A percentile compares a stretch with the other conserved stretches of the same genome.
Conservation (phyloP, 2,888 invertebrate species). For the Melolontha melolontha region DNA sequence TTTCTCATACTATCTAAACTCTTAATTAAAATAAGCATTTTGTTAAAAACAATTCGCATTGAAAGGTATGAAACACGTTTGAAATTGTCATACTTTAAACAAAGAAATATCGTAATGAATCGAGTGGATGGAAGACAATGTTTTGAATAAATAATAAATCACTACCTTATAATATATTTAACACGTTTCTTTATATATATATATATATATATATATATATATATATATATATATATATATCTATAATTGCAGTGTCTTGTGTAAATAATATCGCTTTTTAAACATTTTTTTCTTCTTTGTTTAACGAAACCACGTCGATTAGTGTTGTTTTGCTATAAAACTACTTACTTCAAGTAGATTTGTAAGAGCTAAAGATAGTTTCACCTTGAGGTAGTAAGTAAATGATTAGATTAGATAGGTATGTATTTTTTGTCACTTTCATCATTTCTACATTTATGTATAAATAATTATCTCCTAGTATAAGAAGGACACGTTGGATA, state of each 20-base stretch:
- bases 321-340: background rate
- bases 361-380: background rate
- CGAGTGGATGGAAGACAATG: background rate
- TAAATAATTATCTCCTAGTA: no score
- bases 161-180: no score
- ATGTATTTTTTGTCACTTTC: constrained; percentile 12
- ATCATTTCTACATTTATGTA: constrained; percentile 1
- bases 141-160: constrained; percentile 7
- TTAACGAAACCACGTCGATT: no score
- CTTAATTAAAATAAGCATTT: no score
- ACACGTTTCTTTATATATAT: background rate
- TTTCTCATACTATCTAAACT: no score
- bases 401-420: constrained; percentile 15
- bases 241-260: background rate
- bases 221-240: background rate
- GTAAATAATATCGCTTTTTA: constrained; percentile 4
- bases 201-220: constrained; percentile 1
- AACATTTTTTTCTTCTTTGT: no score
- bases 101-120: constrained; percentile 21
- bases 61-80: background rate
- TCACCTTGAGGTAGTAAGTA: constrained; percentile 1
- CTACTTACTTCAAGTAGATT: background rate
- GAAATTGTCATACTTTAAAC: constrained; percentile 12
- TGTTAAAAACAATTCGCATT: no score
- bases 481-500: no score